Base-by-base conservation (phyloP, 2,113 vertebrate genomes). In the Crocuta crocuta region DNA sequence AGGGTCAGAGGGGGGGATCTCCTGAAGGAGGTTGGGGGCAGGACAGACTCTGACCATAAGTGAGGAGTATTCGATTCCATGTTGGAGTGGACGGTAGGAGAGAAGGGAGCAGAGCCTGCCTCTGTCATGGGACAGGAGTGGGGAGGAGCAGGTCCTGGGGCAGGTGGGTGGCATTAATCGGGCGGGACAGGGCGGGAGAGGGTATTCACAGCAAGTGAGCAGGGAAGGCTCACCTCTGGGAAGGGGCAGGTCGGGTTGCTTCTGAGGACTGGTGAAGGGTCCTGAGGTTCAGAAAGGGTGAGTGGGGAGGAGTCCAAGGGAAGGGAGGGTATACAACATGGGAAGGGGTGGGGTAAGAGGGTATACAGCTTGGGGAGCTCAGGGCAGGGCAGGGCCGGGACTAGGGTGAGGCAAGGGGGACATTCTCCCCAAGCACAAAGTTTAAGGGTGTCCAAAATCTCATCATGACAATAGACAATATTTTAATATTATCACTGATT, bases 1-100 rank as follows among this genome's bases (percentile, higher is more conserved):
- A 7, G 33, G 26, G 33, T 66, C 7, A 1, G 2, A 19, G 1
- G 12, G 10, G 6, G 7, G 10, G 6, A 0, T 11, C 76, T 92
- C 82, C 68, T 53, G n/a, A 17, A 63, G 78, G 66, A 86, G 58
- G 53, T 7, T 4, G 21, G 12, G 4, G 39, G 11, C 1, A 3
- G 65, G 35, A 21, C 7, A n/a, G 61, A 45, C 58, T 63, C 39
- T 91, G 26, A 21, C 21, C 3, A 8, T 31, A 74, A 85, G 24
- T 13, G 24, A 53, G 39, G 83, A 19, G 28, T 55, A 5, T 26
- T 61, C 1, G 2, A 24, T 5, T 39, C 28, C 39, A 9, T 43
- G 68, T 68, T 11, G 33, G 5, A 21, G 31, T 33, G 39, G 0
- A 39, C 58, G 85, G 33, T 19, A 8, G 17, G 33, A 68, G 61